phyloP scores from a whole-genome alignment of 2,888 invertebrate species.

The Pelosia muscerda region DNA sequence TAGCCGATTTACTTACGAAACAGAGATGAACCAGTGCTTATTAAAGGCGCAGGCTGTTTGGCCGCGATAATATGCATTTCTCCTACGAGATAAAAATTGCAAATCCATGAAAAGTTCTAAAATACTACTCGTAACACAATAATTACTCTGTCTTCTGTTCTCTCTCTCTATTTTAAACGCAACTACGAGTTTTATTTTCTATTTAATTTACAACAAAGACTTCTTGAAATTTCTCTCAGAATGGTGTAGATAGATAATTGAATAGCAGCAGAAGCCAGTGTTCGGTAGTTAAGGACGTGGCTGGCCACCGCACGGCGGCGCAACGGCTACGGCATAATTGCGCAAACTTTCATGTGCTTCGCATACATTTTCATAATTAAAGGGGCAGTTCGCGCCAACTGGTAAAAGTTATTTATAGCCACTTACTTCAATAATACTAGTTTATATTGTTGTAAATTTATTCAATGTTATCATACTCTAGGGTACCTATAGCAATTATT shows the following conservation, averaged over 20 bases:
- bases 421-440: constrained; percentile 68
- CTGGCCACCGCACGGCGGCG: constrained; percentile 69
- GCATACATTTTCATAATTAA: constrained; percentile 87
- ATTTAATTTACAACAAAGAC: constrained; percentile 61
- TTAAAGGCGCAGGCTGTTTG: too few relatives aligned
- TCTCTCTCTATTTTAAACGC: too few relatives aligned
- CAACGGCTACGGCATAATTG: constrained; percentile 78
- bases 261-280: constrained; percentile 76
- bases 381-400: constrained; percentile 81
- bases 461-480: neutral
- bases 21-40: neutral
- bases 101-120: neutral
- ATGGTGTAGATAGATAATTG: constrained; percentile 73
- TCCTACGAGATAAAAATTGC: too few relatives aligned
- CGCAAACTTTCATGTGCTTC: constrained; percentile 85
- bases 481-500: neutral
- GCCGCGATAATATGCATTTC: too few relatives aligned
- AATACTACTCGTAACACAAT: neutral
- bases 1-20: too few relatives aligned
- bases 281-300: constrained; percentile 75
- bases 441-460: constrained; percentile 42
- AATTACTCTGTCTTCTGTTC: neutral
- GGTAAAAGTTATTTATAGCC: constrained; percentile 75
- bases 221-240: constrained; percentile 71
- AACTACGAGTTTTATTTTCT: constrained; percentile 19